Evolutionary conservation across 2,888 invertebrate species (phyloP).

Genomic region (Melieria crassipennis): DNA sequence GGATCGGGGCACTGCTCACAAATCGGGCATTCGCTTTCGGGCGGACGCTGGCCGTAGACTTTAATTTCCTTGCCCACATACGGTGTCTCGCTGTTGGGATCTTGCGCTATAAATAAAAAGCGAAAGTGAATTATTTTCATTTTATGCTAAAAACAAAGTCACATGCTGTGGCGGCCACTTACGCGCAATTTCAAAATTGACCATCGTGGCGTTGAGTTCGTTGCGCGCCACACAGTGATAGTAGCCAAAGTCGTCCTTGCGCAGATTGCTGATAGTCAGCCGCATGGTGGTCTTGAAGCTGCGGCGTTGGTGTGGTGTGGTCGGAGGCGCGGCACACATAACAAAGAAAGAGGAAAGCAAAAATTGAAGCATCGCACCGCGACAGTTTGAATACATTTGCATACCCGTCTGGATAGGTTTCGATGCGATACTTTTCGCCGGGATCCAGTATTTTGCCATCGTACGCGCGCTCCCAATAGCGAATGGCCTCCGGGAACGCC

Average conservation of each 20-base stretch:
- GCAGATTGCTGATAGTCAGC: slow-evolving; percentile 77
- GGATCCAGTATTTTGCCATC: slow-evolving; percentile 79
- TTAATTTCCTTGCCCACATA: slow-evolving; percentile 65
- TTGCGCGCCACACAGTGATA: slow-evolving; percentile 90
- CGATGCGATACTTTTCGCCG: slow-evolving; percentile 73
- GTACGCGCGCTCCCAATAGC: slow-evolving; percentile 82
- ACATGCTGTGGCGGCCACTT: slow-evolving; percentile 46
- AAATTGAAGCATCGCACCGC: background rate
- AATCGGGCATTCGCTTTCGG: slow-evolving; percentile 71
- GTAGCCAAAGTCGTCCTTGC: slow-evolving; percentile 75
- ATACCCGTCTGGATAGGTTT: slow-evolving; percentile 68
- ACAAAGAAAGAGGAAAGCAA: background rate
- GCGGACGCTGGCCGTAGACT: slow-evolving; percentile 72
- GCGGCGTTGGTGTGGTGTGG: background rate
- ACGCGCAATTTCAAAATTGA: slow-evolving; percentile 76
- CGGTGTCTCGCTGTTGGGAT: slow-evolving; percentile 68
- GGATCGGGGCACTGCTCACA: slow-evolving; percentile 73
- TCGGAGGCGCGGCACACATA: background rate
- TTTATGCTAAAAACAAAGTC: background rate
- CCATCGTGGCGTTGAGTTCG: slow-evolving; percentile 81
- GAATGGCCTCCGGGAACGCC: slow-evolving; percentile 85
- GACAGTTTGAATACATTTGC: background rate
- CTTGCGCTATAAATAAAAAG: slow-evolving; percentile 59
- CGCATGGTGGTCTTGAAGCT: slow-evolving; percentile 78
- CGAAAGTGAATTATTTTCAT: background rate